Evolutionary conservation across 2,888 invertebrate genomes (phyloP), one percentile per base, ranked within the genome.

Genomic region (Ophioninae sp.): DNA sequence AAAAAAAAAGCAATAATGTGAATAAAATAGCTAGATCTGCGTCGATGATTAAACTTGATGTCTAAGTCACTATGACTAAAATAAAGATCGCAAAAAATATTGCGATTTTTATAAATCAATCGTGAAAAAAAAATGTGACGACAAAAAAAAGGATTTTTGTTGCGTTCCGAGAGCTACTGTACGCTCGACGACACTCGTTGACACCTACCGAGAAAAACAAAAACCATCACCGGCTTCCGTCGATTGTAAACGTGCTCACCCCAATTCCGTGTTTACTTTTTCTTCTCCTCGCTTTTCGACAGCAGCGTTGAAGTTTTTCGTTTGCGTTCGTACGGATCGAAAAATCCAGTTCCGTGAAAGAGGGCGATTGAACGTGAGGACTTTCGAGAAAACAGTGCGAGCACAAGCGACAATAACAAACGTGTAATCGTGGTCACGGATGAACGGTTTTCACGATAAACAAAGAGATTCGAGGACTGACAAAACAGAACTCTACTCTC

Each of bases 381-480:
- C 41, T 41, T 17, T 21, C n/a, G 6, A 70, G 39, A 70, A 57
- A 20, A 21, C n/a, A 13, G 59, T 2, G n/a, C 20, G 21, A 59
- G 57, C 13, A 23, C 23, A 21, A 44, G 41, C 50, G 50, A 37
- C 70, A 21, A 59, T 20, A 56, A 30, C 23, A 70, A 59, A 20
- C 56, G 59, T 20, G 59, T 59, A 59, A 70, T 59, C 70, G 57
- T 10, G 59, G 37, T 70, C 37, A 20, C 39, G 70, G 57, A 59
- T 20, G 20, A 57, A 56, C 57, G 30, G 39, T 70, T 37, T 30
- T 70, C 57, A 57, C 57, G 61, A 39, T 72, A 72, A 72, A 72
- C 72, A 61, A 72, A 72, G 41, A 72, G 61, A 3, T 59, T 57
- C 70, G 72, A 61, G 41, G 72, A 61, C 61, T 72, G 41, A 70